These are phyloP conservation scores for Notocelia uddmanniana DNA, from an alignment of 2,888 invertebrate genomes.

Conservation along the genomic window DNA sequence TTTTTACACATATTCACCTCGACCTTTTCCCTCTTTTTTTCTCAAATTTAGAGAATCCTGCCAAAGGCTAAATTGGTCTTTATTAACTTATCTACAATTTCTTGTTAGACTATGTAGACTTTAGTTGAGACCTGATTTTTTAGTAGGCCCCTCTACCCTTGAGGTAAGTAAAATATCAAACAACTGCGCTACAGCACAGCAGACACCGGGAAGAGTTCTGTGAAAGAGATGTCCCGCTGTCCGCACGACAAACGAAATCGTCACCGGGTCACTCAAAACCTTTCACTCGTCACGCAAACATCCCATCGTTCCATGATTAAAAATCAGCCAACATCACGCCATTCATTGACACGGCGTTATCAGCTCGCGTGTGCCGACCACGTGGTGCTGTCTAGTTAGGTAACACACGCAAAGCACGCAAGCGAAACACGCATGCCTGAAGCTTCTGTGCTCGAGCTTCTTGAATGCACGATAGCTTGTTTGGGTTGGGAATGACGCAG, in stretches of 20 bases:
- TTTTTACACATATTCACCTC: neutral
- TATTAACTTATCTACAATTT: neutral
- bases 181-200: slow-evolving; percentile 1
- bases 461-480: slow-evolving; percentile 49
- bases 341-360: slow-evolving; percentile 80
- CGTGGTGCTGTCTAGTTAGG: slow-evolving; percentile 69
- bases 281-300: slow-evolving; percentile 67
- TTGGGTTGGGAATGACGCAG: slow-evolving; percentile 29
- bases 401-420: slow-evolving; percentile 68
- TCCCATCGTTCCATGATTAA: slow-evolving; percentile 72
- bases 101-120: no score
- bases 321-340: slow-evolving; percentile 76
- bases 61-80: neutral
- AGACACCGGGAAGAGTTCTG: slow-evolving; percentile 12
- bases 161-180: neutral
- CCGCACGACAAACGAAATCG: slow-evolving; percentile 36
- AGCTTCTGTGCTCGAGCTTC: slow-evolving; percentile 53
- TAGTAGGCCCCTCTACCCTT: neutral
- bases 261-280: slow-evolving; percentile 45
- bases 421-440: slow-evolving; percentile 67
- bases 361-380: slow-evolving; percentile 73
- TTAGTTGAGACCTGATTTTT: no score
- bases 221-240: slow-evolving; percentile 12
- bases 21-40: neutral
- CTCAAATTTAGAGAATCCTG: neutral